A percentile compares a stretch with the other conserved stretches of the same genome.
These are phyloP conservation scores for Puma concolor DNA, from an alignment of 2,113 vertebrate genomes.

Conservation along the genomic window DNA sequence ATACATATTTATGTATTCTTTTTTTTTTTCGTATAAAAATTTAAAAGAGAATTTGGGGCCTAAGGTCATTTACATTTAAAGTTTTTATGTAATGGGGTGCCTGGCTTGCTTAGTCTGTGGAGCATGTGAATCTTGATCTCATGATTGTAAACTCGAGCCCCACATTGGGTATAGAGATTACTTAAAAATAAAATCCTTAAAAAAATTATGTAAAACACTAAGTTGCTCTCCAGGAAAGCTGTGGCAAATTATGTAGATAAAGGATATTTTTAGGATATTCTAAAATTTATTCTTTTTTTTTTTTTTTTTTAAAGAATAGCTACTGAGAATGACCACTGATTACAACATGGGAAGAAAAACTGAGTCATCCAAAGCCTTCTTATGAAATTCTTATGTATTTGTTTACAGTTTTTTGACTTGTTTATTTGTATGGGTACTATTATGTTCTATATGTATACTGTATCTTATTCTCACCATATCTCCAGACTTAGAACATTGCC, in stretches of 20 bases:
- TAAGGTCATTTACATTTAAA: constrained; percentile 4
- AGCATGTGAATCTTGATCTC: background rate
- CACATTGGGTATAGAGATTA: background rate
- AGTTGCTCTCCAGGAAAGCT: background rate
- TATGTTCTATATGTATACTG: background rate
- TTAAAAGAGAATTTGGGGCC: background rate
- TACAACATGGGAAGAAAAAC: background rate
- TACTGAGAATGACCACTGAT: background rate
- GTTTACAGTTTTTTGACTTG: background rate
- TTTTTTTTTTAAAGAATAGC: background rate
- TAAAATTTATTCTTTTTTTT: background rate
- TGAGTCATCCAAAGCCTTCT: background rate
- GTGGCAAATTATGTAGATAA: background rate
- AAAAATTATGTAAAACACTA: background rate
- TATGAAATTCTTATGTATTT: constrained; percentile 21
- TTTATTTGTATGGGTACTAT: constrained; percentile 2
- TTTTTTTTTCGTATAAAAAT: constrained; percentile 6
- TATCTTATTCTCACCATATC: background rate
- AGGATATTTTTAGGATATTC: constrained; percentile 26
- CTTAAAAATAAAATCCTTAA: background rate
- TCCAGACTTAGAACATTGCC: background rate
- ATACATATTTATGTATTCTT: background rate
- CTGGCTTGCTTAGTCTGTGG: background rate
- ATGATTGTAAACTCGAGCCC: background rate
- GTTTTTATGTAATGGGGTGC: background rate